Percentiles rank a stretch among this genome's conserved stretches.
Conservation (phyloP, 2,888 invertebrate species). For the Platycheirus albimanus region DNA sequence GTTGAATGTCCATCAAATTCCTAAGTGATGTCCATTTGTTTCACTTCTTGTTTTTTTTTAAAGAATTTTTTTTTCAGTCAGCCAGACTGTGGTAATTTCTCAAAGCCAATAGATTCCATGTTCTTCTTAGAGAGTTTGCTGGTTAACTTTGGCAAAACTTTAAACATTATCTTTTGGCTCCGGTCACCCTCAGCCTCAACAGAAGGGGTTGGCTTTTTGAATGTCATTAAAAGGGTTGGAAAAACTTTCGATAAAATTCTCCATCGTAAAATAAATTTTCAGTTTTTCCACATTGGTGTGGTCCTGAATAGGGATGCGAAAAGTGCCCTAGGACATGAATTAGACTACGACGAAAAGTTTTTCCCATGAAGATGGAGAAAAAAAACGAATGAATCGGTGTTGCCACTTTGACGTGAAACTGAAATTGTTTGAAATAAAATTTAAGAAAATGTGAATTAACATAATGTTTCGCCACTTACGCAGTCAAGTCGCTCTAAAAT, state of each 20-base stretch:
- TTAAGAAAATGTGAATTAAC: too few species aligned
- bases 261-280: slow-evolving; percentile 74
- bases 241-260: slow-evolving; percentile 74
- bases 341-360: slow-evolving; percentile 68
- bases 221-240: slow-evolving; percentile 63
- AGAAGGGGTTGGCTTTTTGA: slow-evolving; percentile 6
- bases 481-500: too few species aligned
- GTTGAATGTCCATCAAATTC: slow-evolving; percentile 69
- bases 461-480: too few species aligned
- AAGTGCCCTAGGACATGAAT: slow-evolving; percentile 65
- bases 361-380: slow-evolving; percentile 18
- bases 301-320: slow-evolving; percentile 63
- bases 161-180: slow-evolving; percentile 57
- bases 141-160: slow-evolving; percentile 61
- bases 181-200: slow-evolving; percentile 44
- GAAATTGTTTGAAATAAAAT: too few species aligned
- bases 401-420: slow-evolving; percentile 2
- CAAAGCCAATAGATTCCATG: slow-evolving; percentile 42
- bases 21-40: slow-evolving; percentile 73
- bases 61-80: slow-evolving; percentile 1
- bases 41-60: slow-evolving; percentile 47
- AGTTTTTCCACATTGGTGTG: slow-evolving; percentile 61
- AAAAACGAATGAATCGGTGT: background rate
- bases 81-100: slow-evolving; percentile 60
- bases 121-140: slow-evolving; percentile 22